phyloP scores from a whole-genome alignment of 1,140 invertebrate genomes.

The Halyomorpha halys region DNA sequence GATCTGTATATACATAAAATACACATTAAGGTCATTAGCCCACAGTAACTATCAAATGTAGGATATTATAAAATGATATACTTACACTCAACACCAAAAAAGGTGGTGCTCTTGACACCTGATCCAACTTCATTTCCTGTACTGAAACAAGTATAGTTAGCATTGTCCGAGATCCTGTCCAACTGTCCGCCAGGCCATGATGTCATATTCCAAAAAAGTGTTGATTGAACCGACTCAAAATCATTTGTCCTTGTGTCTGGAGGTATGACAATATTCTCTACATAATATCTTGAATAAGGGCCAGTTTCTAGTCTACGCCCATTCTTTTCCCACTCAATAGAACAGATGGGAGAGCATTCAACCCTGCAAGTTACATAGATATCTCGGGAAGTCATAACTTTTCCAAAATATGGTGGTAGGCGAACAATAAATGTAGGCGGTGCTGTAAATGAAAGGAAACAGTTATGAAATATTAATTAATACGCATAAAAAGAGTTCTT shows the following conservation, averaged over 20 bases:
- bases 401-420: constrained; percentile 69
- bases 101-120: constrained; percentile 65
- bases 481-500: too few species aligned
- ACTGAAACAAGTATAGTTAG: constrained; percentile 74
- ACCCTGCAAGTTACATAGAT: constrained; percentile 75
- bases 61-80: constrained; percentile 29
- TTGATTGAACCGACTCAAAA: constrained; percentile 76
- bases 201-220: constrained; percentile 69
- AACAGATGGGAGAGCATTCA: constrained; percentile 76
- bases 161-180: constrained; percentile 62
- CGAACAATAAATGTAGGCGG: constrained; percentile 76
- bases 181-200: constrained; percentile 67
- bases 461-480: too few species aligned
- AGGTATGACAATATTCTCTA: constrained; percentile 50
- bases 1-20: background rate
- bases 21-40: background rate
- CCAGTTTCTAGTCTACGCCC: constrained; percentile 46
- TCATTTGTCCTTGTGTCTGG: constrained; percentile 65
- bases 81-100: constrained; percentile 82
- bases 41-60: background rate
- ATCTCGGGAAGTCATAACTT: constrained; percentile 51
- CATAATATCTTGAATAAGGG: constrained; percentile 49
- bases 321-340: constrained; percentile 72
- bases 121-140: constrained; percentile 57
- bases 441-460: constrained; percentile 43